Base-by-base conservation (phyloP, 2,113 vertebrate species). In the Empidonax traillii region DNA sequence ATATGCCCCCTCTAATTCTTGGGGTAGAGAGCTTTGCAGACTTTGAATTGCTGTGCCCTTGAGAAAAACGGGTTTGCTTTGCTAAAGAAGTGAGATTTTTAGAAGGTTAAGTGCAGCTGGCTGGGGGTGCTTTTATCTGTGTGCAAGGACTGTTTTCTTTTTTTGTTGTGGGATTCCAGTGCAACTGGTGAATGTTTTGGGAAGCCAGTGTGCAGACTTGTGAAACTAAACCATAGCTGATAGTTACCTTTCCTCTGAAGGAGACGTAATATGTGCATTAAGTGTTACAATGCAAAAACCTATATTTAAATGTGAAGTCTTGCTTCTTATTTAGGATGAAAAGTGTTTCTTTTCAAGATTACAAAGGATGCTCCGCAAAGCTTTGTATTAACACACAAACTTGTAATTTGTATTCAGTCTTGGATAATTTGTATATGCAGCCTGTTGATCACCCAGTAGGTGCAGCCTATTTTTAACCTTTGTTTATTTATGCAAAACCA, bases 401-500 rank as follows among this genome's bases (percentile, higher is more conserved):
- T 79, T 76, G 61, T 52, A 59, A 43, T 73, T 79, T 88, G 25
- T 88, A 31, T 65, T 77, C 20, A 8, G 41, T 56, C 22, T 53
- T 86, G 61, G 24, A 8, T 84, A 72, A 86, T 73, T 84, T 87
- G 46, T 90, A 2, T 87, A n/a, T 37, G 43, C 41, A 85, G 69
- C 41, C 33, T 82, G 72, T 94, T 84, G 69, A 92, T 35, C 58
- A 14, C 69, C 61, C 33, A 27, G 68, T 69, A 90, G 62, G 86
- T 80, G 51, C 44, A 74, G 51, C 31, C 67, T 94, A 31, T 81
- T 96, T 95, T 91, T 94, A 84, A 81, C 78, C 58, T 68, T 59
- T 9, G 3, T 90, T 96, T 91, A 81, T 94, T 95, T 93, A 85
- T 94, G 89, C 87, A 96, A 91, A 96, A 69, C 82, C 51, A 47